phyloP scores from a whole-genome alignment of 2,888 invertebrate species.

The Archips xylosteana region DNA sequence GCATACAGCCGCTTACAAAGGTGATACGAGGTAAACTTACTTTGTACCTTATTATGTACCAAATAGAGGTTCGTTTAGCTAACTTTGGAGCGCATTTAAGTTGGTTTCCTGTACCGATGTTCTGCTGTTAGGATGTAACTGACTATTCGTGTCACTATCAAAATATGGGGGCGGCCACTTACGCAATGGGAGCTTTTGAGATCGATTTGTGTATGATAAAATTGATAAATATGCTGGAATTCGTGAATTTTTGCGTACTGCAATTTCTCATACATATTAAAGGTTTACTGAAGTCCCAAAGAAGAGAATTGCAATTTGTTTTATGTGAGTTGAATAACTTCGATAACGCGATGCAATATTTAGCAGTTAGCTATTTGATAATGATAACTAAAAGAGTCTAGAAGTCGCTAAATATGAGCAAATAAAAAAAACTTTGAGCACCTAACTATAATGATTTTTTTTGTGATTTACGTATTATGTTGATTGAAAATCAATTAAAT shows the following conservation, averaged over 20 bases:
- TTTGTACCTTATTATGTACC: neutral
- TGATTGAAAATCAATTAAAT: no score
- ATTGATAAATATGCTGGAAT: no score
- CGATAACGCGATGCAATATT: no score
- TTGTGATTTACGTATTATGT: no score
- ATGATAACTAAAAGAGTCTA: no score
- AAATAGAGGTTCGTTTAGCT: neutral
- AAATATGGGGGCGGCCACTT: constrained; percentile 37
- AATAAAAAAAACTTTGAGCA: no score
- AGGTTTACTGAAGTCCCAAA: neutral
- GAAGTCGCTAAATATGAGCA: no score
- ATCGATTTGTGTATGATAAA: constrained; percentile 13
- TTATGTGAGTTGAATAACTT: no score
- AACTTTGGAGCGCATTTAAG: neutral
- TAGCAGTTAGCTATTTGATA: no score
- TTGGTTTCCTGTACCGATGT: constrained; percentile 29
- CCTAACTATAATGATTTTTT: no score
- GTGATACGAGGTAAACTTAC: neutral
- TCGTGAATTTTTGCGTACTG: neutral
- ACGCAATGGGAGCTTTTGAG: constrained; percentile 10
- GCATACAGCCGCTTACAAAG: constrained; percentile 37
- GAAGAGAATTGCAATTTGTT: no score
- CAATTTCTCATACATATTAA: neutral
- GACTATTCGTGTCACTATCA: constrained; percentile 43
- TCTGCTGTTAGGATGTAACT: constrained; percentile 39